Evolutionary conservation across 2,797 vertebrate genomes (phyloP).

Genomic region (Coregonus suidteri): DNA sequence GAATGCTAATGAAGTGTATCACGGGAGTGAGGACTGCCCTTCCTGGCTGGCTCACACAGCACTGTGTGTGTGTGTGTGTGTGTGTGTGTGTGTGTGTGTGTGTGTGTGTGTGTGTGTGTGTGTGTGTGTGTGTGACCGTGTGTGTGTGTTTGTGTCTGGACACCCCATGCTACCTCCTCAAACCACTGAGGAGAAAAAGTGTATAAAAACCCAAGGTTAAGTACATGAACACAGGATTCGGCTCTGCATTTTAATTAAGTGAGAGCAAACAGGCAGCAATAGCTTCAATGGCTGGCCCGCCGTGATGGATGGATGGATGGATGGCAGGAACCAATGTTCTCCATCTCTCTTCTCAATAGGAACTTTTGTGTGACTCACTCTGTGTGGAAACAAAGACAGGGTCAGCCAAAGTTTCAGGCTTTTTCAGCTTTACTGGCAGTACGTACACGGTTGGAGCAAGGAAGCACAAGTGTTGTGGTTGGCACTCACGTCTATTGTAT

Average conservation of each 20-base stretch:
- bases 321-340: constrained; percentile 61
- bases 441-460: background rate
- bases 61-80: too few species aligned
- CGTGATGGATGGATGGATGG: constrained; percentile 46
- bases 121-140: too few species aligned
- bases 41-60: constrained; percentile 40
- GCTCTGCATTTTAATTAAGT: constrained; percentile 71
- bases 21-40: constrained; percentile 52
- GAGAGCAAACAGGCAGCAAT: constrained; percentile 63
- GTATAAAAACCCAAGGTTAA: constrained; percentile 67
- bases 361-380: constrained; percentile 49
- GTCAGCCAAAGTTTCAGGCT: constrained; percentile 41
- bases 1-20: constrained; percentile 73
- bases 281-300: constrained; percentile 55
- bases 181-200: constrained; percentile 50
- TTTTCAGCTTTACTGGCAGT: constrained; percentile 56
- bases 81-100: too few species aligned
- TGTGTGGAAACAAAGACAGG: constrained; percentile 35
- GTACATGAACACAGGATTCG: constrained; percentile 61
- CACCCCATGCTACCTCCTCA: constrained; percentile 45
- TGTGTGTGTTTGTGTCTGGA: constrained; percentile 15
- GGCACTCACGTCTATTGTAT: constrained; percentile 27
- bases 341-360: constrained; percentile 55
- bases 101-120: too few species aligned
- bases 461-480: constrained; percentile 23